Percentiles rank a stretch among this genome's conserved stretches.
Evolutionary conservation across 2,113 vertebrate species (phyloP).

Genomic region (Apteryx mantelli): DNA sequence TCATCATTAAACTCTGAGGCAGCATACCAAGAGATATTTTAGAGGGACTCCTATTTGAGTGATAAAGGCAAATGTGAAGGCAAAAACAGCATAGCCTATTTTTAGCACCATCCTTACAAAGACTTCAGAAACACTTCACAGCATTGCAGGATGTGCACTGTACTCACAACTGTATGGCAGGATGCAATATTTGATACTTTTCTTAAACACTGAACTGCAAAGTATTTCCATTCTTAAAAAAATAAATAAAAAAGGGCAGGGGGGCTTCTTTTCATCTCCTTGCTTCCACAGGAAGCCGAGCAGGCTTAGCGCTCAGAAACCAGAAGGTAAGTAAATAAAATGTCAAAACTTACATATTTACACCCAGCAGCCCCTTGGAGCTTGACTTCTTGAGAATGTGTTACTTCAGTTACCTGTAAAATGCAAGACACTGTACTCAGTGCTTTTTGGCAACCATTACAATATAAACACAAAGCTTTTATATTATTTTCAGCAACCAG

Average conservation of each 20-base stretch:
- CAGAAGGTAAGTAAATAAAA: not conserved
- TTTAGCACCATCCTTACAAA: not conserved
- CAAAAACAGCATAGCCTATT: not conserved
- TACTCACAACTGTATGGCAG: not conserved
- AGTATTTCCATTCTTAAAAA: not conserved
- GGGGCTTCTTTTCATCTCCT: not conserved
- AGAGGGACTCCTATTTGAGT: not conserved
- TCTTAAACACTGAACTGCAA: not conserved
- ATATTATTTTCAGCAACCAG: not conserved
- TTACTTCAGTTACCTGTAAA: not conserved
- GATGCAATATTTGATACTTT: not conserved
- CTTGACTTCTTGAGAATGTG: not conserved
- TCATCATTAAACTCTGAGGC: constrained; percentile 14
- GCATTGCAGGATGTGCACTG: not conserved
- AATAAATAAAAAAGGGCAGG: too few relatives aligned
- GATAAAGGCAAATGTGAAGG: not conserved
- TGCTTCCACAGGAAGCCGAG: not conserved
- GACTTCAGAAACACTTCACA: not conserved
- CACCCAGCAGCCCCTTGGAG: not conserved
- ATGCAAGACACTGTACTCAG: not conserved
- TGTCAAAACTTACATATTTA: not conserved
- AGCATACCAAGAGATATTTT: not conserved
- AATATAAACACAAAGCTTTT: not conserved
- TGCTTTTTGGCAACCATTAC: not conserved
- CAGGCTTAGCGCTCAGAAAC: not conserved